Evolutionary conservation across 2,888 invertebrate genomes (phyloP), one percentile per base, ranked within the genome.

Genomic region (Scaptomyza reducta): DNA sequence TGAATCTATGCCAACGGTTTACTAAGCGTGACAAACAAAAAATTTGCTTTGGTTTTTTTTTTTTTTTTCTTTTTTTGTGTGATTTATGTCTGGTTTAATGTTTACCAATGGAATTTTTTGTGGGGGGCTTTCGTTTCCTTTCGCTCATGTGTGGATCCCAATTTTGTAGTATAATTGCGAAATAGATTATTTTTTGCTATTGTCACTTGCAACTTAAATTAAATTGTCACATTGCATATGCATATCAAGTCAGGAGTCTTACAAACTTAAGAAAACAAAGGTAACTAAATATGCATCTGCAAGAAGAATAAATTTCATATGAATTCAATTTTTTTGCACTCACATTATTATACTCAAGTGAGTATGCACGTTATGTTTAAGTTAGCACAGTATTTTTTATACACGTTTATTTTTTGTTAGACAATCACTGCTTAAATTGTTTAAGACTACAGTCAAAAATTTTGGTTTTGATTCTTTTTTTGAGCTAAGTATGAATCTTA

Each of bases 1-100:
- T 47, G 18, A 71, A 80, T 71, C 60, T 77, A 63, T 80, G 77
- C 78, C 85, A 84, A 67, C 56, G 65, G 58, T 65, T 75, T 41
- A 31, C 14, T 27, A 42, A 46, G 14, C 68, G 42, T 80, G 80
- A 76, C 77, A 70, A 31, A 42, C 58, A 53, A 50, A 50, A 7
- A 29, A 41, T 61, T 58, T 56, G 45, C 53, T 22, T 29, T 33
- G 0, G n/a, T n/a, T n/a, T n/a, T n/a, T n/a, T n/a, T n/a, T n/a
- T n/a, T n/a, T n/a, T n/a, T n/a, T n/a, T n/a, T n/a, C 2, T 10
- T 31, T 56, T 47, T 47, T 41, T 6, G 47, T 47, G 18, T 35
- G 16, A 60, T 58, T 47, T 14, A 41, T 35, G 46, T 65, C 53
- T 68, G 57, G 58, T 49, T 60, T n/a, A n/a, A n/a, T 77, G 69